Percentiles rank a stretch among this genome's conserved stretches.
Conservation (phyloP, 23 tunicate genomes). For the Ascidia mentula region DNA sequence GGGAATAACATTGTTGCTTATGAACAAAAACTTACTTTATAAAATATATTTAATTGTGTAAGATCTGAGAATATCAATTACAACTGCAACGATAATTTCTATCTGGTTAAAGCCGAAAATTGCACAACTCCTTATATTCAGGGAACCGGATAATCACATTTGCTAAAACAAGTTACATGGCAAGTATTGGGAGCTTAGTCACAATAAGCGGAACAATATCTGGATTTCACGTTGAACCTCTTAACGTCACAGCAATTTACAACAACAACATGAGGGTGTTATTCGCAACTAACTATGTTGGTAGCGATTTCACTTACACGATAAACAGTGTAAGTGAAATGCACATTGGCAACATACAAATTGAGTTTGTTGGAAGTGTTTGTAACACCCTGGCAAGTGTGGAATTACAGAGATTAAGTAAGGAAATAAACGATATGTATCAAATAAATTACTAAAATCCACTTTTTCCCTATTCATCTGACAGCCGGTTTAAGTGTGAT, state of each 20-base stretch:
- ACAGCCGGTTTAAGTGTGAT: neutral
- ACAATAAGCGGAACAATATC: conserved; percentile 5
- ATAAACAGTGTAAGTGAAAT: neutral
- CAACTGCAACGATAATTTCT: no score
- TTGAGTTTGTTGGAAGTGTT: neutral
- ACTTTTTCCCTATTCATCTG: neutral
- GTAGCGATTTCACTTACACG: neutral
- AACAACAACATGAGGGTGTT: neutral
- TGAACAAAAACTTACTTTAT: no score
- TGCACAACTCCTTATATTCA: neutral
- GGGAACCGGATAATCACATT: neutral
- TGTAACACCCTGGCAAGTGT: neutral
- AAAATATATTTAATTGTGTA: no score
- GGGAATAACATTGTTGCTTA: no score
- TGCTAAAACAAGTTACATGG: neutral
- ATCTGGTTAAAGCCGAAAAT: no score
- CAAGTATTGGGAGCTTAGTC: neutral
- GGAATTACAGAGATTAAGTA: neutral
- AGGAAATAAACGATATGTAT: neutral
- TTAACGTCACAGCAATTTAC: neutral
- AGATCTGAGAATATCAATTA: no score
- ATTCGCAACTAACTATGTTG: neutral
- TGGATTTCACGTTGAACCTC: neutral
- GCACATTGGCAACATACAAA: neutral
- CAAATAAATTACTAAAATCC: neutral